Percentiles rank a stretch among this genome's conserved stretches.
Conservation (phyloP, 1,140 invertebrate genomes). For the Eupristina koningsbergeri region DNA sequence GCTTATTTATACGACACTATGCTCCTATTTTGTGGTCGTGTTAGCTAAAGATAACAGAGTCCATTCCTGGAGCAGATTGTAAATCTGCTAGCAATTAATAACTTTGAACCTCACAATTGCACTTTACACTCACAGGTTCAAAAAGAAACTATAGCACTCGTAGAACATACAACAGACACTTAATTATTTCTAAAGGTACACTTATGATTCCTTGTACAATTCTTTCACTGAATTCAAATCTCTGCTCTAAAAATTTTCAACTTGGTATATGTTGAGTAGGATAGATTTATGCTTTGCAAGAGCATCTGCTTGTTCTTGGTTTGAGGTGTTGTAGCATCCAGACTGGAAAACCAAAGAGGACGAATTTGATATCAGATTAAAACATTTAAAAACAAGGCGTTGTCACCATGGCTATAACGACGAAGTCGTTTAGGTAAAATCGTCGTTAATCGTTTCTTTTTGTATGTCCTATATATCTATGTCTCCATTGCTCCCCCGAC, state of each 20-base stretch:
- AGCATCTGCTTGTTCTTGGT: not conserved
- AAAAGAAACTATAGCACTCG: conserved; percentile 43
- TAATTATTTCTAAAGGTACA: conserved; percentile 33
- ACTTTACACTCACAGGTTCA: conserved; percentile 38
- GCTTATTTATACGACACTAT: conserved; percentile 49
- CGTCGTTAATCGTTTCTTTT: conserved; percentile 19
- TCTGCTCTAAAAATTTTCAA: conserved; percentile 4
- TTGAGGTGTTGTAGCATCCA: not conserved
- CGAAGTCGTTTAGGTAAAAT: conserved; percentile 28
- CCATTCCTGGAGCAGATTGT: conserved; percentile 40
- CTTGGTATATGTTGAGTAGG: not conserved
- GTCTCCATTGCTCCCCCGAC: conserved; percentile 4
- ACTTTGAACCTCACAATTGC: conserved; percentile 20
- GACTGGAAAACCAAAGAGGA: not conserved
- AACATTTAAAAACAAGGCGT: conserved; percentile 45
- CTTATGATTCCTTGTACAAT: conserved; percentile 32
- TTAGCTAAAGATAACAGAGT: conserved; percentile 52
- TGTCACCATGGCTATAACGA: conserved; percentile 27
- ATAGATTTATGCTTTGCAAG: not conserved
- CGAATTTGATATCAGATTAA: not conserved
- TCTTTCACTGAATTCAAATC: conserved; percentile 32
- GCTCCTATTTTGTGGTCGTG: conserved; percentile 50
- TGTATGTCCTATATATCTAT: conserved; percentile 13
- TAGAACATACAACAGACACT: conserved; percentile 45
- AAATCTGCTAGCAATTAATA: conserved; percentile 5